Conservation (phyloP, 2,797 vertebrate genomes). For the Acomys russatus region DNA sequence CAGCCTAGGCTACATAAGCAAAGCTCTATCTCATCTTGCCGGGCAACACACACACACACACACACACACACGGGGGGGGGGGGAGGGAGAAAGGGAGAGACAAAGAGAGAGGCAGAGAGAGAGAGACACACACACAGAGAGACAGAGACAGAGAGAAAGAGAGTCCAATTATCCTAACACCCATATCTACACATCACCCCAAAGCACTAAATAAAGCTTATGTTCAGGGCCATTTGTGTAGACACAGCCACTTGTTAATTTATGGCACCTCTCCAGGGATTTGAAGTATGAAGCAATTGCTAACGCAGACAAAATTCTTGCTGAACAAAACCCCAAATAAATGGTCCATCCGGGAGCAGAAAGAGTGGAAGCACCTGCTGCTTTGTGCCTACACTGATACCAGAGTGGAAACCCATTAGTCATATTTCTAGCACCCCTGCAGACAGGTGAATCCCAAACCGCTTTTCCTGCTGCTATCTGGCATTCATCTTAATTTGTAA, state of each 20-base stretch:
- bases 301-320: conserved; percentile 12
- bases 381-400: neutral
- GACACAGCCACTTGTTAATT: neutral
- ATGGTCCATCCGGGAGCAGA: neutral
- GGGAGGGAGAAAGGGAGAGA: no score
- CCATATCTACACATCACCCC: neutral
- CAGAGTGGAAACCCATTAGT: neutral
- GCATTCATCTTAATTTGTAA: conserved; percentile 18
- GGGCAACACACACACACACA: neutral
- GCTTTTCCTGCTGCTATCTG: neutral
- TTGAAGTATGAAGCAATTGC: neutral
- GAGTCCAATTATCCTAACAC: neutral
- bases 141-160: no score
- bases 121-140: neutral
- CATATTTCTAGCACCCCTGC: neutral
- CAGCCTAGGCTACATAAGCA: neutral
- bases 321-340: conserved; percentile 34
- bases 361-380: neutral
- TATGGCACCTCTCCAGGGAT: neutral
- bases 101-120: no score
- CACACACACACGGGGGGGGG: no score
- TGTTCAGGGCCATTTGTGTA: neutral
- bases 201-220: neutral
- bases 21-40: neutral
- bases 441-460: neutral